Percentiles rank a stretch among this genome's conserved stretches.
These are phyloP conservation scores for Lamproptera curius DNA, from an alignment of 2,888 invertebrate species.

Conservation along the genomic window DNA sequence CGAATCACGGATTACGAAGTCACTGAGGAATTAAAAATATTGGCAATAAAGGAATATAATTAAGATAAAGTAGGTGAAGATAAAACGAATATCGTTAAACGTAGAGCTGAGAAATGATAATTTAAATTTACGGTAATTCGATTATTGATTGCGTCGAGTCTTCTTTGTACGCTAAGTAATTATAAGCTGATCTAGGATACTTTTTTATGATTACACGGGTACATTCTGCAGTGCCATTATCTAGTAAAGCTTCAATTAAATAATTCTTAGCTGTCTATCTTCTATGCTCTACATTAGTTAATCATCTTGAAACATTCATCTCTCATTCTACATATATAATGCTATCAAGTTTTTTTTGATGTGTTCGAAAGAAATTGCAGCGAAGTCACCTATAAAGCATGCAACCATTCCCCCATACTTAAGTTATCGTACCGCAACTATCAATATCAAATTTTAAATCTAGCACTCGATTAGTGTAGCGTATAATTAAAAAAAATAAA, in stretches of 20 bases:
- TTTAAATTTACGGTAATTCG: slow-evolving; percentile 52
- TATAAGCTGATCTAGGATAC: slow-evolving; percentile 68
- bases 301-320: slow-evolving; percentile 18
- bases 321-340: slow-evolving; percentile 10
- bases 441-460: slow-evolving; percentile 46
- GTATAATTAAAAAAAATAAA: slow-evolving; percentile 49
- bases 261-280: slow-evolving; percentile 54
- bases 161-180: slow-evolving; percentile 63
- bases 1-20: slow-evolving; percentile 53
- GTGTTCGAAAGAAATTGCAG: too few species aligned
- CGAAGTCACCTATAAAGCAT: too few species aligned
- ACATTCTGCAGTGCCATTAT: slow-evolving; percentile 75
- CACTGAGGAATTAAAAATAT: slow-evolving; percentile 40
- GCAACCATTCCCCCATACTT: slow-evolving; percentile 23
- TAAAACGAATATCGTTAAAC: slow-evolving; percentile 51
- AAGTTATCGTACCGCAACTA: slow-evolving; percentile 39
- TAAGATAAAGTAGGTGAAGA: slow-evolving; percentile 38
- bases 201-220: slow-evolving; percentile 68
- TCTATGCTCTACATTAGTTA: slow-evolving; percentile 46
- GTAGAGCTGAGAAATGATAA: slow-evolving; percentile 45
- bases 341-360: slow-evolving; percentile 11
- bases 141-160: slow-evolving; percentile 61
- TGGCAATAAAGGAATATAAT: slow-evolving; percentile 58
- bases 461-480: slow-evolving; percentile 67
- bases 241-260: slow-evolving; percentile 63